Evolutionary conservation across 2,113 vertebrate species (phyloP).

Genomic region (Kryptolebias marmoratus): DNA sequence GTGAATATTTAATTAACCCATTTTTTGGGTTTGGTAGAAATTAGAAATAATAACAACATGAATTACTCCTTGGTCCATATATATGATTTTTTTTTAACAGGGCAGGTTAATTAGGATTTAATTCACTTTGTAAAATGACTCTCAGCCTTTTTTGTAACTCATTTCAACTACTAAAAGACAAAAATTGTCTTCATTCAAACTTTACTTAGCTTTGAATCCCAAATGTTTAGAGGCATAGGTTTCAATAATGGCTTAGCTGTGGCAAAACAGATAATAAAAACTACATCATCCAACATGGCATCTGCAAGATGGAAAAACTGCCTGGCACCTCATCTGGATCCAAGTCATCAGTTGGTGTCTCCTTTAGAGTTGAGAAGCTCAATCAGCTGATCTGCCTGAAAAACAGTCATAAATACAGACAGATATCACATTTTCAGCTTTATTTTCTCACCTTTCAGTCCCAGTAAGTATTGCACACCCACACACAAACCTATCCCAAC

Average conservation of each 20-base stretch:
- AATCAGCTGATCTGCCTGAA: slow-evolving; percentile 80
- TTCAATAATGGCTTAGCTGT: slow-evolving; percentile 10
- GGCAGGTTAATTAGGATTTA: background rate
- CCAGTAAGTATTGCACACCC: too few species aligned
- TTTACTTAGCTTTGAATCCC: background rate
- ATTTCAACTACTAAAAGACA: background rate
- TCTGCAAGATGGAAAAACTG: background rate
- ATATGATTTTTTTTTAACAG: background rate
- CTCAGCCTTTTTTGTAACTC: background rate
- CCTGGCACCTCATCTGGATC: slow-evolving; percentile 5
- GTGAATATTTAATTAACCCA: background rate
- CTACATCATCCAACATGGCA: slow-evolving; percentile 10
- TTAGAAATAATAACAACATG: background rate
- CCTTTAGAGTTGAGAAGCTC: slow-evolving; percentile 75
- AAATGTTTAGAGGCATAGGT: background rate
- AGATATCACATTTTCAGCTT: too few species aligned
- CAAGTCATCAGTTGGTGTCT: slow-evolving; percentile 56
- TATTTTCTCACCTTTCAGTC: too few species aligned
- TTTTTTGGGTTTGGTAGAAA: background rate
- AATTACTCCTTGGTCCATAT: slow-evolving; percentile 23
- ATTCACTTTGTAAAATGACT: background rate
- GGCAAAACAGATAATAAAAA: background rate
- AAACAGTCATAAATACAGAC: background rate
- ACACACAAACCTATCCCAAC: too few species aligned
- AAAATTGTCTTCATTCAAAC: slow-evolving; percentile 16